Base-by-base conservation (phyloP, 2,888 invertebrate species). In the Cataglyphis livida region DNA sequence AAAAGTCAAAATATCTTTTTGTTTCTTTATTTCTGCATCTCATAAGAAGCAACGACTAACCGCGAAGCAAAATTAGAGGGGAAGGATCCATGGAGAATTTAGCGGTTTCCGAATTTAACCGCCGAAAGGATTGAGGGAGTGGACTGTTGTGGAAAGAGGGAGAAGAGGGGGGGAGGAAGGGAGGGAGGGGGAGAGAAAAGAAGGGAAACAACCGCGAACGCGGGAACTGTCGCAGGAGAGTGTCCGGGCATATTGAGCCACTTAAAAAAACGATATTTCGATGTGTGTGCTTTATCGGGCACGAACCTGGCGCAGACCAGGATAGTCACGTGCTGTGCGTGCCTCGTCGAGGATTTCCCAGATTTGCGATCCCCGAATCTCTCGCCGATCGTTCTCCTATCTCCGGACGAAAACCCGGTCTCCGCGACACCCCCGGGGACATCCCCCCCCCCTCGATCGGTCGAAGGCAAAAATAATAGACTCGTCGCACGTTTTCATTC, bases 331-430 rank as follows among this genome's bases (percentile, higher is more conserved):
- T 91, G 93, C 92, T 87, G 94, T 92, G 93, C 94, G 94, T 94
- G 94, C 94, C 91, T 92, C 84, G 89, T 54, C 90, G 90, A 88
- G 91, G 86, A 92, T 94, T 94, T 92, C 93, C 93, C 94, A 94
- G 90, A 90, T 90, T 90, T 90, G 87, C 85, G 61, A 84, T 84
- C 87, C 90, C 85, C 87, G 85, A 84, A 90, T 85, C 78, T 85
- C 78, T 79, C 78, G 78, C 35, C 83, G 78, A 65, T 62, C 81
- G 86, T 85, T 83, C 90, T 89, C 84, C 90, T 88, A 90, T 89
- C 88, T 89, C 61, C 82, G 74, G 64, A 32, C 78, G 70, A 84
- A 64, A 81, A 82, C 81, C 81, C 6, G 7, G 7, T 66, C 64
- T 75, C 38, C 59, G 57, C 51, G 44, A 83, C 85, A 76, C 1